A percentile compares a stretch with the other conserved stretches of the same genome.
phyloP scores from a whole-genome alignment of 2,888 invertebrate species.

The Stratiomys singularior region DNA sequence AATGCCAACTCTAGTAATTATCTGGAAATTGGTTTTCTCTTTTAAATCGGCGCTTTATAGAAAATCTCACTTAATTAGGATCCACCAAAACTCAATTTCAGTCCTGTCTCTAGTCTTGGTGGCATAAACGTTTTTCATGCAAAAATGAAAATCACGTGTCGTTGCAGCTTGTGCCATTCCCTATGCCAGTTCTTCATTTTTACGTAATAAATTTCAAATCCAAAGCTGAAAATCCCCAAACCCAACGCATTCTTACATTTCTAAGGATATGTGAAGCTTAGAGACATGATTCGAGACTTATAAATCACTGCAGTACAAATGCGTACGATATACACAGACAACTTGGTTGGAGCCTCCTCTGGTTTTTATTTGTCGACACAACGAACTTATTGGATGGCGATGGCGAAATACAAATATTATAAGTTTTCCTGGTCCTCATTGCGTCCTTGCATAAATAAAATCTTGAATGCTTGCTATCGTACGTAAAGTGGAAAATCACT shows the following conservation, averaged over 20 bases:
- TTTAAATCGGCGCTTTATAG: conserved; percentile 11
- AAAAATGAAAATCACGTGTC: not conserved
- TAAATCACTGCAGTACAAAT: conserved; percentile 52
- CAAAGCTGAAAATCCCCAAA: conserved; percentile 33
- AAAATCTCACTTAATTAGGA: conserved; percentile 23
- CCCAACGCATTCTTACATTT: conserved; percentile 4
- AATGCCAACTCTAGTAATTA: conserved; percentile 50
- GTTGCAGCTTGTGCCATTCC: not conserved
- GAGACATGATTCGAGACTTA: conserved; percentile 45
- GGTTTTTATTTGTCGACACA: conserved; percentile 35
- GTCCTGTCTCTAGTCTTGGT: not conserved
- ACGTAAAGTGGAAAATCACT: conserved; percentile 52
- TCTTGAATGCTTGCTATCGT: conserved; percentile 22
- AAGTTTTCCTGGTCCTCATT: conserved; percentile 28
- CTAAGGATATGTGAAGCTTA: conserved; percentile 22
- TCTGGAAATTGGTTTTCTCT: conserved; percentile 48
- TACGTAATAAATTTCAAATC: conserved; percentile 31
- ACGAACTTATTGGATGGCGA: conserved; percentile 15
- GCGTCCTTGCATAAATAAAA: conserved; percentile 42
- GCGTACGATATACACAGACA: conserved; percentile 47
- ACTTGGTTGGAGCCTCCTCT: conserved; percentile 28
- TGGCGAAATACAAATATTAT: conserved; percentile 41
- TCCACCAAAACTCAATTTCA: not conserved
- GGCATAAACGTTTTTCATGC: not conserved
- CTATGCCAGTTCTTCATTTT: conserved; percentile 30